Evolutionary conservation across 2,797 vertebrate genomes (phyloP).

Genomic region (Chrosomus eos): DNA sequence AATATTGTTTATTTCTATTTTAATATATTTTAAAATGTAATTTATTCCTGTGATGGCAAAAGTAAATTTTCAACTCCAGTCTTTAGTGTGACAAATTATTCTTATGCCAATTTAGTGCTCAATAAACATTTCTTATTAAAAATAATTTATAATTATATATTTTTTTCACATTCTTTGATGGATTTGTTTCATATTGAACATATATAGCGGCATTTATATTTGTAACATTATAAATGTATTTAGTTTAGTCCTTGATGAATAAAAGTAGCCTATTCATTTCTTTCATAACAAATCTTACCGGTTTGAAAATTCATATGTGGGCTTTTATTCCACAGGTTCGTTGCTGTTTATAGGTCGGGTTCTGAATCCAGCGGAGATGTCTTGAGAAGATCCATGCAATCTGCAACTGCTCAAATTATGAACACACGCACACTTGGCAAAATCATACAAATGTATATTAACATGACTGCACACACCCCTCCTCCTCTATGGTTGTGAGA

Average conservation of each 20-base stretch:
- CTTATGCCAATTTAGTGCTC: background rate
- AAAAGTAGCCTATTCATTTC: background rate
- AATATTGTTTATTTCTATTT: background rate
- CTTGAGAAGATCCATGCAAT: slow-evolving; percentile 46
- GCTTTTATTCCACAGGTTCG: slow-evolving; percentile 75
- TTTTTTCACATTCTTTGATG: background rate
- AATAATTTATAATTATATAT: too few species aligned
- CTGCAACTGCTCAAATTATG: background rate
- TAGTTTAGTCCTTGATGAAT: background rate
- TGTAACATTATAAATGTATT: background rate
- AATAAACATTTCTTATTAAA: background rate
- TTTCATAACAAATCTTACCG: background rate
- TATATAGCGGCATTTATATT: background rate
- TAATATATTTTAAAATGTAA: background rate
- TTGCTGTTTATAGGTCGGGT: slow-evolving; percentile 89
- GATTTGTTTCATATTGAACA: too few species aligned
- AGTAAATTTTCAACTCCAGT: background rate
- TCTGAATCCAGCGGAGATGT: slow-evolving; percentile 79
- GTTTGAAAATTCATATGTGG: background rate
- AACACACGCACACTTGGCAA: background rate
- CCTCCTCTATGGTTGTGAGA: background rate
- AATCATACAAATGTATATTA: background rate
- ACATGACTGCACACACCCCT: background rate
- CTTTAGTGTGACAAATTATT: background rate
- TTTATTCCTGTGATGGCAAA: background rate